Conservation (phyloP, 92 coral and sea anemone species). For the Montipora capitata region DNA sequence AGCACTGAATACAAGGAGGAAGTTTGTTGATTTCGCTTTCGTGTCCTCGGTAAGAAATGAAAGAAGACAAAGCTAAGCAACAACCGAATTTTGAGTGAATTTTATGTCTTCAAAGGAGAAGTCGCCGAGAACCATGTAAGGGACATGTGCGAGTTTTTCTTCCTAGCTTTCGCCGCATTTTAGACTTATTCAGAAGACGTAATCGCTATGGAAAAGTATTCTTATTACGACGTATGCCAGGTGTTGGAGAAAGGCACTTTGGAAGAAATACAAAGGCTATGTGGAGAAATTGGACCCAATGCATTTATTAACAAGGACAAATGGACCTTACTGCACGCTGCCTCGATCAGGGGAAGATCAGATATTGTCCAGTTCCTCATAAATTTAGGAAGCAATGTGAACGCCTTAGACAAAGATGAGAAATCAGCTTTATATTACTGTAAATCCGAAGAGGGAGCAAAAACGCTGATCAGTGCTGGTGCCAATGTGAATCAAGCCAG, state of each 20-base stretch:
- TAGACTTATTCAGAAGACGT: too few relatives aligned
- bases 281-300: conserved; percentile 32
- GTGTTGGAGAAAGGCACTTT: conserved; percentile 22
- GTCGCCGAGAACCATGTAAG: too few relatives aligned
- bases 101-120: too few relatives aligned
- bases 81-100: too few relatives aligned
- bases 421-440: conserved; percentile 69
- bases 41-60: too few relatives aligned
- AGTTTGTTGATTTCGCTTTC: too few relatives aligned
- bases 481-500: conserved; percentile 59
- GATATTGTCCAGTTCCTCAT: conserved; percentile 55
- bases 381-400: conserved; percentile 40
- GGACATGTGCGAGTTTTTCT: too few relatives aligned
- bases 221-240: conserved; percentile 10
- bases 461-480: conserved; percentile 55
- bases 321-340: conserved; percentile 56
- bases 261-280: conserved; percentile 38
- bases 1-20: too few relatives aligned
- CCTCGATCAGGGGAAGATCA: conserved; percentile 46
- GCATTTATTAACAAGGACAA: conserved; percentile 16
- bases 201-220: conserved; percentile 31
- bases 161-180: too few relatives aligned
- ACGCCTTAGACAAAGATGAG: conserved; percentile 51
- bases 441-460: conserved; percentile 35
- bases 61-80: too few relatives aligned